Percentiles rank a stretch among this genome's conserved stretches.
These are phyloP conservation scores for Prionace glauca DNA, from an alignment of 2,797 vertebrate genomes.

Conservation along the genomic window DNA sequence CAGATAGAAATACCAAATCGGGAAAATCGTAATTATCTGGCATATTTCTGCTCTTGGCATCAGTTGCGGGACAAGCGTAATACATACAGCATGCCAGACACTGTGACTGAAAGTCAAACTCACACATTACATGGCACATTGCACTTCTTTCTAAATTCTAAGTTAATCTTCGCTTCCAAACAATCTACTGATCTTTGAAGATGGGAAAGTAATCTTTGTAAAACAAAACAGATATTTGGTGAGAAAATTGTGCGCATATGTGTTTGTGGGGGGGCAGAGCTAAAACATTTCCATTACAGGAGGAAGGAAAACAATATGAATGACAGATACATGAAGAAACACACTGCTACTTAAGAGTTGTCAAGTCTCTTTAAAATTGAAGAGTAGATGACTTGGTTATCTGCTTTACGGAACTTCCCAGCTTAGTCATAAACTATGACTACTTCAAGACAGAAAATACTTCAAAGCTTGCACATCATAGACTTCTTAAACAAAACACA, in stretches of 20 bases:
- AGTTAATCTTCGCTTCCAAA: background rate
- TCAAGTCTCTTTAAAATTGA: background rate
- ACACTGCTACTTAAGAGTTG: background rate
- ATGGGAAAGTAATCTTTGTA: background rate
- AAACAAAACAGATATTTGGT: background rate
- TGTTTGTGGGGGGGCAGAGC: background rate
- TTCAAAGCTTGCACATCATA: background rate
- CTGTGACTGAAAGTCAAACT: background rate
- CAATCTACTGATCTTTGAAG: background rate
- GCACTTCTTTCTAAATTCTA: background rate
- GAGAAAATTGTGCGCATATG: background rate
- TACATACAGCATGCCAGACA: background rate
- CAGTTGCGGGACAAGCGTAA: background rate
- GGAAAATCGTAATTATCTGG: background rate
- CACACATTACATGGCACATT: background rate
- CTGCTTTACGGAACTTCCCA: background rate
- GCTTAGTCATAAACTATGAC: background rate
- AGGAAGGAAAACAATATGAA: background rate
- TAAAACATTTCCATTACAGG: background rate
- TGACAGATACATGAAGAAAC: background rate
- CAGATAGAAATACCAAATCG: background rate
- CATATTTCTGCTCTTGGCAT: background rate
- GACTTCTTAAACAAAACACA: background rate
- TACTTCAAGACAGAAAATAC: background rate
- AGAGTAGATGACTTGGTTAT: background rate